A percentile compares a stretch with the other conserved stretches of the same genome.
phyloP scores from a whole-genome alignment of 2,113 vertebrate genomes.

The Myodes glareolus region DNA sequence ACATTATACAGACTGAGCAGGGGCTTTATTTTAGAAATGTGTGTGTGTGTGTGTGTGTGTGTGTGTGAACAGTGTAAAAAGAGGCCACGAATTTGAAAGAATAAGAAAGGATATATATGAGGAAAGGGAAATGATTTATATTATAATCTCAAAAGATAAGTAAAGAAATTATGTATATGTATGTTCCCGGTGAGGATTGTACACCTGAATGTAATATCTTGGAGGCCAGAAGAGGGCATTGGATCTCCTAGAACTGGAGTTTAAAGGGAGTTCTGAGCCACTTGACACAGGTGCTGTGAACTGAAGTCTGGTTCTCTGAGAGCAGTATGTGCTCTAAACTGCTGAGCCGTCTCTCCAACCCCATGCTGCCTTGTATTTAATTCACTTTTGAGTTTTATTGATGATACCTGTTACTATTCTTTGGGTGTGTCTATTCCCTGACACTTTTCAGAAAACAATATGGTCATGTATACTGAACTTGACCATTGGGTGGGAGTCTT shows the following conservation, averaged over 20 bases:
- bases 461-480: neutral
- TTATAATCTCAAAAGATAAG: neutral
- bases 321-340: neutral
- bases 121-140: neutral
- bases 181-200: too few relatives aligned
- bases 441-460: neutral
- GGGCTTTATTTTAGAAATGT: neutral
- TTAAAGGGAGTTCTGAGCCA: neutral
- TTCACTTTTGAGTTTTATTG: neutral
- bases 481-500: neutral
- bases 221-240: neutral
- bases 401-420: neutral
- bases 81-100: neutral
- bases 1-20: neutral
- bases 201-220: neutral
- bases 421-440: neutral
- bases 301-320: neutral
- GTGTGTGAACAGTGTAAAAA: neutral
- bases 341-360: too few relatives aligned
- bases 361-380: neutral
- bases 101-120: neutral
- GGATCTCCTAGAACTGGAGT: neutral
- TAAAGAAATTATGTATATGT: neutral
- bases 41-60: neutral
- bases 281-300: neutral